phyloP scores from a whole-genome alignment of 2,888 invertebrate species.

The Ectemnius lituratus region DNA sequence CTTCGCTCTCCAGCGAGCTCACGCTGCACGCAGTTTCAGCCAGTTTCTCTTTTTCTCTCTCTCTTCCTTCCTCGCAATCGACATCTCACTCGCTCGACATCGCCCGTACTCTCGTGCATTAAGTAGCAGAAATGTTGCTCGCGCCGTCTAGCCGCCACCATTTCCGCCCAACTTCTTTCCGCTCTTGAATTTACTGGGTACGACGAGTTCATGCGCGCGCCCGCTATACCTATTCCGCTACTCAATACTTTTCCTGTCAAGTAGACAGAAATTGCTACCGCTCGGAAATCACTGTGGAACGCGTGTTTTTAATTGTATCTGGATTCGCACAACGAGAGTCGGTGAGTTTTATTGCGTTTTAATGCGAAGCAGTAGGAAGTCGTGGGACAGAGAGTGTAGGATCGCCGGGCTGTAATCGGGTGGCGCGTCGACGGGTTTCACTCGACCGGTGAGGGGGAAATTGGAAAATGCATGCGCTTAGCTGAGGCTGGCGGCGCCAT shows the following conservation, averaged over 20 bases:
- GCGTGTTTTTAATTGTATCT: too few relatives aligned
- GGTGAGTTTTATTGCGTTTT: too few relatives aligned
- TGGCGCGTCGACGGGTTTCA: slow-evolving; percentile 16
- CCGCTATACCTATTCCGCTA: too few relatives aligned
- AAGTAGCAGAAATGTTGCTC: slow-evolving; percentile 20
- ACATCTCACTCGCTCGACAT: neutral
- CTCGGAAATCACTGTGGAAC: too few relatives aligned
- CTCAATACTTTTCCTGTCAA: too few relatives aligned
- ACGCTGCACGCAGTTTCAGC: too few relatives aligned
- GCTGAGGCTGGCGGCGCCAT: slow-evolving; percentile 11
- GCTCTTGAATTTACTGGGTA: neutral
- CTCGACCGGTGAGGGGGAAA: slow-evolving; percentile 11
- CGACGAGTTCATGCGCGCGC: too few relatives aligned
- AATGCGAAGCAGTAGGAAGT: too few relatives aligned
- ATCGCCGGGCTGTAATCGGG: neutral
- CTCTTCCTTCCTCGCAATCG: slow-evolving; percentile 5
- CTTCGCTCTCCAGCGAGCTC: slow-evolving; percentile 27
- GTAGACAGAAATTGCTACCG: too few relatives aligned
- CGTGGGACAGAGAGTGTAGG: neutral
- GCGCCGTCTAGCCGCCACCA: neutral
- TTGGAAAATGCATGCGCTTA: slow-evolving; percentile 28
- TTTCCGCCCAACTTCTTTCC: neutral
- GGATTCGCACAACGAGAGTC: too few relatives aligned
- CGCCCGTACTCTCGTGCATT: neutral
- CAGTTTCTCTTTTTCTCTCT: neutral